Evolutionary conservation across 2,113 vertebrate species (phyloP).

Genomic region (Natator depressus): DNA sequence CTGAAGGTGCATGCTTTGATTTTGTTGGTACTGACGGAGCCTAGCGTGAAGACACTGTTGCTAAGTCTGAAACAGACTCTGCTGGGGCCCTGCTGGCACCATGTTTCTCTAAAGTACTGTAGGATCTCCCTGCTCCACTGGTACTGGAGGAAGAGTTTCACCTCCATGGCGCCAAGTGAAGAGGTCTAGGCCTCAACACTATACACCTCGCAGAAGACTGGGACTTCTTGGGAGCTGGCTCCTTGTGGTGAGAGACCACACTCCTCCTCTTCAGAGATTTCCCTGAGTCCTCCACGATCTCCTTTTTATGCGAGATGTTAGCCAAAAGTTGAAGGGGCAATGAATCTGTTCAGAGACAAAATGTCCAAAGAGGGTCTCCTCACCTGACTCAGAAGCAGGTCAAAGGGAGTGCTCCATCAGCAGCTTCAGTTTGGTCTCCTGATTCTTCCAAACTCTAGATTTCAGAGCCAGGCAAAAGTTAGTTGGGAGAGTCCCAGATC

Average conservation of each 20-base stretch:
- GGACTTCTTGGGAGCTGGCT: background rate
- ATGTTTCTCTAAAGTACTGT: background rate
- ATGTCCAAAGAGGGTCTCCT: background rate
- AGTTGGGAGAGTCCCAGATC: background rate
- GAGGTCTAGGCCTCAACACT: background rate
- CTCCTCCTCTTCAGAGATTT: background rate
- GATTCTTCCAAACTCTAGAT: background rate
- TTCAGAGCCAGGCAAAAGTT: background rate
- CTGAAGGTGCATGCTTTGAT: background rate
- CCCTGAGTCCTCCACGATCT: background rate
- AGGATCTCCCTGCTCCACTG: background rate
- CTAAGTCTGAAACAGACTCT: background rate
- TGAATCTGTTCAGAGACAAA: background rate
- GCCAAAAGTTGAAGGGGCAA: background rate
- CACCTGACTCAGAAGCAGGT: background rate
- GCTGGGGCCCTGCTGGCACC: background rate
- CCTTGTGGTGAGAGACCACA: background rate
- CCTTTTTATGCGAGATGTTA: background rate
- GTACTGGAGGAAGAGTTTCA: background rate
- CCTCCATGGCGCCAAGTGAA: background rate
- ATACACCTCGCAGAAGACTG: background rate
- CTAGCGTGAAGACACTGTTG: background rate
- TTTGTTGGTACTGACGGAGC: background rate
- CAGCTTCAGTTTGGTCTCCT: background rate
- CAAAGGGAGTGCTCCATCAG: background rate